Evolutionary conservation across 2,113 vertebrate species (phyloP), one percentile per base, ranked within the genome.

Genomic region (Pygoscelis antarcticus): DNA sequence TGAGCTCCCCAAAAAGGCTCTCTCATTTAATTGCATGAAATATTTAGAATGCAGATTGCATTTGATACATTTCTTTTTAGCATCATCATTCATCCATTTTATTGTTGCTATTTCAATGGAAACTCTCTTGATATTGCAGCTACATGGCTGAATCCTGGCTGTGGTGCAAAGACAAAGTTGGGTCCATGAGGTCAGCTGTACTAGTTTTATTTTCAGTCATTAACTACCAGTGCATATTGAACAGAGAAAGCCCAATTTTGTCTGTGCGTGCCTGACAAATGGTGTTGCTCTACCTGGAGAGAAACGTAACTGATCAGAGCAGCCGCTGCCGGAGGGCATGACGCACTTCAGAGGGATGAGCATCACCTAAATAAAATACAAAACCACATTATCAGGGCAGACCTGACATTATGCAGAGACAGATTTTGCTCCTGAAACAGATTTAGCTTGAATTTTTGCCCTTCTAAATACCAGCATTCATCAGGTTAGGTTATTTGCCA

Each of bases 71-170:
- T 64, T 22, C 38, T 17, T 42, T 55, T 62, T 18, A 66, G 26
- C 49, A 81, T 34, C 2, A 0, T 47, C 61, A 25, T 32, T n/a
- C 72, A 49, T 5, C 30, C 52, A 10, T 80, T 87, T 72, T 7
- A 15, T 10, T 34, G 54, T n/a, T 20, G 20, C 10, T 16, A 3
- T 14, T 75, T n/a, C 44, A 36, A 7, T 3, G 14, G 52, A 26
- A 77, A 20, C 25, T 36, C 38, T 16, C 68, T 20, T 7, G 29
- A 23, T 54, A 26, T 2, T 9, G 75, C 75, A 44, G 2, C 13
- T 29, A 22, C 23, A 1, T 0, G 11, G 13, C 26, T 4, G 16
- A 49, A 18, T 20, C 42, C 52, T 3, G 51, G 51, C 61, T 29
- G 22, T 1, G 15, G 38, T 27, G 54, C 71, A 30, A 3, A n/a